Evolutionary conservation across 2,797 vertebrate species (phyloP), one percentile per base, ranked within the genome.

Genomic region (Epinephelus malabaricus): DNA sequence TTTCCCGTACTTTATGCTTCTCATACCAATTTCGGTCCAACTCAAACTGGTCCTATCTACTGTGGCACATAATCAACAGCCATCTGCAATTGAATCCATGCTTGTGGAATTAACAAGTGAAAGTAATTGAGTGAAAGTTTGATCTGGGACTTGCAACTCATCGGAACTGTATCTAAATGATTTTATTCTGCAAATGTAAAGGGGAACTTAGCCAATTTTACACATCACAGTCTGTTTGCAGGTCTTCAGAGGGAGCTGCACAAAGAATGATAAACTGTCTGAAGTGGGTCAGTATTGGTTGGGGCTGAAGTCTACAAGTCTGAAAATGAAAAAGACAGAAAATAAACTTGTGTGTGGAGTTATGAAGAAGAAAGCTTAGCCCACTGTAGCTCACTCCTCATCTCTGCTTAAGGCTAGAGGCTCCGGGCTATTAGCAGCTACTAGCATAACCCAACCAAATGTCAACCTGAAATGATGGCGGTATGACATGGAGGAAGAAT

Each of bases 1-100:
- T 83, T 78, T 84, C 54, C 73, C 15, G 68, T 50, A 15, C 14
- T 17, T 25, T 69, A 21, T 62, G 34, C 45, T 76, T 19, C 56
- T 77, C 23, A 18, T 13, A 6, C 34, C n/a, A 9, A 55, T 61
- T 70, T 69, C 58, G 5, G 1, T 23, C 27, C 23, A 19, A 59
- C 45, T 63, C 14, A 54, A 19, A 21, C 13, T 65, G 13, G 34
- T 58, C 30, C n/a, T 46, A 45, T 69, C 58, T 51, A 3, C 17
- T 45, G 8, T 66, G 30, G 12, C 45, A 54, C 5, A 40, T 27
- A 38, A 78, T 67, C 34, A 77, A 19, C 21, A 25, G 27, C 21
- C n/a, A 51, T 12, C 5, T 58, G 40, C 50, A 45, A 43, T 2
- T 17, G 17, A 72, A 51, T 58, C 30, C 1, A 46, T 30, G 63